Evolutionary conservation across 2,113 vertebrate species (phyloP), one percentile per base, ranked within the genome.

Genomic region (Callaeas wilsoni): DNA sequence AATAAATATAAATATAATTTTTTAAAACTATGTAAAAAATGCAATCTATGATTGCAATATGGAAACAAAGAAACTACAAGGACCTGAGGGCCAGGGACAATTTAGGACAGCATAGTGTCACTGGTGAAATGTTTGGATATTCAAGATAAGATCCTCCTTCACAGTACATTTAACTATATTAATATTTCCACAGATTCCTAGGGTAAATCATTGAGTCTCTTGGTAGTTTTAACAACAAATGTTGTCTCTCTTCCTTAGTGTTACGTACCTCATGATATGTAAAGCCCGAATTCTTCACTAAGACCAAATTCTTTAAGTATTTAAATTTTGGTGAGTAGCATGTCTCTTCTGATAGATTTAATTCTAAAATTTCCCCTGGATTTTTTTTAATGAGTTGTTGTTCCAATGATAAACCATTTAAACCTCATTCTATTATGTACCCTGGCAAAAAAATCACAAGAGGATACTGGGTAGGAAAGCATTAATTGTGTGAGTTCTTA

Each of bases 61-160:
- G 57, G 74, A 97, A 96, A 97, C 55, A 96, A 96, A 94, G 84
- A 95, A 96, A 75, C 50, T 82, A 84, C 62, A n/a, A 50, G 50
- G 71, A 73, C 23, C 39, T 56, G 19, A 65, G 19, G 9, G 5
- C 3, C 18, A 39, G 37, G 22, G 8, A 21, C 4, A 62, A 10
- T 70, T 83, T n/a, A 53, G 12, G 29, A 60, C 6, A 76, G 21
- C 13, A 47, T 8, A 30, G 14, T 37, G 21, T 41, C 42, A 35
- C 7, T 47, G 37, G 23, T 85, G 14, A 27, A 55, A 32, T 50
- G 5, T 56, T 76, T 78, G 52, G 16, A 62, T 42, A 27, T 20
- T 56, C 33, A 37, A 49, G 29, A 50, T 13, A 6, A 2, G 15
- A 25, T 47, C 9, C 9, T 85, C 17, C 23, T 39, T 85, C 37